Evolutionary conservation across 2,797 vertebrate genomes (phyloP).

Genomic region (Heteromormyrus szaboi): DNA sequence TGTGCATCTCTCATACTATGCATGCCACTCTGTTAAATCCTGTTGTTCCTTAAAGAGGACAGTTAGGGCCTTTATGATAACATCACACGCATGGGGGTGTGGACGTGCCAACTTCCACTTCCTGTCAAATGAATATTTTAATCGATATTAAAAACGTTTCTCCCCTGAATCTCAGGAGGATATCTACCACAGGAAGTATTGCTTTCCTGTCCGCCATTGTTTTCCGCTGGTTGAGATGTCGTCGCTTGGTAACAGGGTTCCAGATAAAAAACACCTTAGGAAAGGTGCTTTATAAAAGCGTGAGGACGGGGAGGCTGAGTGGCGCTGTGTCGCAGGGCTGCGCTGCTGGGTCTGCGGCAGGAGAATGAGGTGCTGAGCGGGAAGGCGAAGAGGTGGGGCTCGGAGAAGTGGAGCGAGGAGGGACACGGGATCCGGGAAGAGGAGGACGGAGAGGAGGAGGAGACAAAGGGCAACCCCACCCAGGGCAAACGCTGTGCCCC

Average conservation of each 20-base stretch:
- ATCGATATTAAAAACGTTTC: not conserved
- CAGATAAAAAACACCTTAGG: not conserved
- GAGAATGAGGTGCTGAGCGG: slow-evolving; percentile 64
- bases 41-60: not conserved
- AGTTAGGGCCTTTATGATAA: not conserved
- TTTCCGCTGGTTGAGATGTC: not conserved
- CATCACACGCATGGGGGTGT: not conserved
- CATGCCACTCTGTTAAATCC: not conserved
- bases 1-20: not conserved
- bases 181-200: not conserved
- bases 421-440: slow-evolving; percentile 25
- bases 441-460: slow-evolving; percentile 43
- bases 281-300: not conserved
- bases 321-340: slow-evolving; percentile 53
- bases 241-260: not conserved
- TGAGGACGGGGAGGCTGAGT: not conserved
- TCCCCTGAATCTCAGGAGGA: not conserved
- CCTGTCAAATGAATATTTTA: not conserved
- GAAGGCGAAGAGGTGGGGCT: slow-evolving; percentile 56
- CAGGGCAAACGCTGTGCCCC: slow-evolving; percentile 54
- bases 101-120: not conserved
- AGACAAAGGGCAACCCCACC: slow-evolving; percentile 23
- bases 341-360: slow-evolving; percentile 66
- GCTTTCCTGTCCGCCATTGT: not conserved
- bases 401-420: slow-evolving; percentile 46